Percentiles rank a stretch among this genome's conserved stretches.
Conservation (phyloP, 2,113 vertebrate species). For the Polypterus senegalus region DNA sequence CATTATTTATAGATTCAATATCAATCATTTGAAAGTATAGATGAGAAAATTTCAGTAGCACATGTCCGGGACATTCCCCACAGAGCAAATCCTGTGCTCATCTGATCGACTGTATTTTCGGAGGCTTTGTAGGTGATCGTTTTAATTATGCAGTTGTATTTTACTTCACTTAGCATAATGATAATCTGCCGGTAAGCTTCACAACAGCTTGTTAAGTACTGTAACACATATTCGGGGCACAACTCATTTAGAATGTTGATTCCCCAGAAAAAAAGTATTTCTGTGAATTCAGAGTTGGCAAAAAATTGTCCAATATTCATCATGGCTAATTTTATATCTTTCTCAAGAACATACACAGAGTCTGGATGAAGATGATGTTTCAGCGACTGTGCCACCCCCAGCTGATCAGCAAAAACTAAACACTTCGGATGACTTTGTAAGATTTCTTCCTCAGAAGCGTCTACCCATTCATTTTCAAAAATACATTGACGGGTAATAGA, state of each 20-base stretch:
- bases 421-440: slow-evolving; percentile 35
- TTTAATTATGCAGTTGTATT: slow-evolving; percentile 26
- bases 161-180: slow-evolving; percentile 42
- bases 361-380: slow-evolving; percentile 43
- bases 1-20: slow-evolving; percentile 46
- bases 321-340: slow-evolving; percentile 27
- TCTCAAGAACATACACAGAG: slow-evolving; percentile 38
- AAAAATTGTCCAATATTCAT: slow-evolving; percentile 20
- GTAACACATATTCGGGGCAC: slow-evolving; percentile 34
- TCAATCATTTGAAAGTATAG: slow-evolving; percentile 68
- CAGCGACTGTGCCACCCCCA: slow-evolving; percentile 50
- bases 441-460: slow-evolving; percentile 14
- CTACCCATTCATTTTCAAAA: slow-evolving; percentile 52
- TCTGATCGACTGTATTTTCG: slow-evolving; percentile 46
- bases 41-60: slow-evolving; percentile 45
- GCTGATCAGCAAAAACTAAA: slow-evolving; percentile 61
- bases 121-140: slow-evolving; percentile 63
- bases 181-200: slow-evolving; percentile 59
- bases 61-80: slow-evolving; percentile 66
- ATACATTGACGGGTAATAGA: slow-evolving; percentile 44
- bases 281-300: slow-evolving; percentile 32
- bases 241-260: slow-evolving; percentile 48
- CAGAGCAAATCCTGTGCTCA: slow-evolving; percentile 63
- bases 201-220: slow-evolving; percentile 50
- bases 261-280: slow-evolving; percentile 61